Percentiles rank a stretch among this genome's conserved stretches.
These are phyloP conservation scores for Paralichthys olivaceus DNA, from an alignment of 2,113 vertebrate genomes.

Conservation along the genomic window DNA sequence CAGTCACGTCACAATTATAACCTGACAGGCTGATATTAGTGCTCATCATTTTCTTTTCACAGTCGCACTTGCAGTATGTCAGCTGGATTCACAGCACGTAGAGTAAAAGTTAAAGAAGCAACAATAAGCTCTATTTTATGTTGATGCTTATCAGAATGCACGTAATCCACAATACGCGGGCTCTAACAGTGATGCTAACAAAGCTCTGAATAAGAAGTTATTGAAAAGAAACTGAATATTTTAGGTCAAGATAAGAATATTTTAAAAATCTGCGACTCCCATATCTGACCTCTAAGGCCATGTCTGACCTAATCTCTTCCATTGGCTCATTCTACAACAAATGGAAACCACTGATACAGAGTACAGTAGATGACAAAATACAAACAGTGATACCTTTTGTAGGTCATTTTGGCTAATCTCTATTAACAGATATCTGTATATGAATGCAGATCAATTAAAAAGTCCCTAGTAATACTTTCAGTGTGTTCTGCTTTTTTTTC, in stretches of 20 bases:
- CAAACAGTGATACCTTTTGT: too few species aligned
- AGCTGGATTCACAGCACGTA: not conserved
- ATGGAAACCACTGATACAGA: not conserved
- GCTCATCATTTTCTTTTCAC: not conserved
- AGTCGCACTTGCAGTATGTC: not conserved
- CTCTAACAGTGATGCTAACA: too few species aligned
- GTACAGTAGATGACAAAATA: not conserved
- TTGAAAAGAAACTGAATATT: not conserved
- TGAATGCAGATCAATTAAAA: too few species aligned
- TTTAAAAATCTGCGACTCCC: too few species aligned
- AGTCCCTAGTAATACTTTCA: too few species aligned
- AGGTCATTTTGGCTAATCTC: too few species aligned
- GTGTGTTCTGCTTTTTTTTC: too few species aligned
- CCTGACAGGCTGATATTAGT: not conserved
- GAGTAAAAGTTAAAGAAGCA: not conserved
- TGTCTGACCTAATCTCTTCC: not conserved
- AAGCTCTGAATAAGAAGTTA: not conserved
- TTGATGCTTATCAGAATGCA: too few species aligned
- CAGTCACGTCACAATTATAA: slow-evolving; percentile 10
- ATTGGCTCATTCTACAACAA: not conserved
- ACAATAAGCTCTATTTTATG: not conserved
- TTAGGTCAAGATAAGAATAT: too few species aligned
- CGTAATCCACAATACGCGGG: too few species aligned
- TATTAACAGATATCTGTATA: too few species aligned
- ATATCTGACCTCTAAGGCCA: too few species aligned